Evolutionary conservation across 2,113 vertebrate genomes (phyloP).

Genomic region (Ammodytes dubius): DNA sequence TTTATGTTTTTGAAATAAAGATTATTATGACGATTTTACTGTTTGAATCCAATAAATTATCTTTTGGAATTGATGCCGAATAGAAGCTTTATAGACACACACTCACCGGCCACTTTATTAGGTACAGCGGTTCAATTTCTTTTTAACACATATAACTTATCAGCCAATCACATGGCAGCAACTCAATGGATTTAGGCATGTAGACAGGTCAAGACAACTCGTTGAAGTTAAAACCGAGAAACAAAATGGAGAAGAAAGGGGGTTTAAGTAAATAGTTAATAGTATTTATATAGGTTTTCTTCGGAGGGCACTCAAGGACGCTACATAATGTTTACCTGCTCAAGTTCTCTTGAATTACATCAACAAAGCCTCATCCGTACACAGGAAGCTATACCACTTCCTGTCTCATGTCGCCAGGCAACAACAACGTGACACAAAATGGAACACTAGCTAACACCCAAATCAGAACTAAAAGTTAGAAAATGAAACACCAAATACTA

Average conservation of each 20-base stretch:
- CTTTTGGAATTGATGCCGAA: slow-evolving; percentile 24
- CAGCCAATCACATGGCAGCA: no score
- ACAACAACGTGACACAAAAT: not conserved
- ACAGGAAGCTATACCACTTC: slow-evolving; percentile 82
- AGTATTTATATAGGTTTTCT: no score
- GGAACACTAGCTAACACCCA: not conserved
- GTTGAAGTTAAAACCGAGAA: no score
- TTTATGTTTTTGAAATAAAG: slow-evolving; percentile 47
- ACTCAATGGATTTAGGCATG: no score
- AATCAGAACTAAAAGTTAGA: slow-evolving; percentile 11
- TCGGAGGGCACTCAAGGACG: no score
- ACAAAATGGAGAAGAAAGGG: no score
- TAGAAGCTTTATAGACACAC: not conserved
- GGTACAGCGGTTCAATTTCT: no score
- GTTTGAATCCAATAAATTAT: slow-evolving; percentile 58
- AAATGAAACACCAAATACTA: not conserved
- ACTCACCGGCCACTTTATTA: no score
- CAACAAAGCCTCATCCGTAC: slow-evolving; percentile 44
- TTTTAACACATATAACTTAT: no score
- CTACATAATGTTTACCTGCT: not conserved
- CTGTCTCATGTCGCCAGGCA: slow-evolving; percentile 31
- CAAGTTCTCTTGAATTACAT: slow-evolving; percentile 10
- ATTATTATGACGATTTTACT: slow-evolving; percentile 24
- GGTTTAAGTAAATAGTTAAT: no score
- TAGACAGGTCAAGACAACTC: no score